These are phyloP conservation scores for Diorhabda sublineata DNA, from an alignment of 1,140 invertebrate species.

Conservation along the genomic window DNA sequence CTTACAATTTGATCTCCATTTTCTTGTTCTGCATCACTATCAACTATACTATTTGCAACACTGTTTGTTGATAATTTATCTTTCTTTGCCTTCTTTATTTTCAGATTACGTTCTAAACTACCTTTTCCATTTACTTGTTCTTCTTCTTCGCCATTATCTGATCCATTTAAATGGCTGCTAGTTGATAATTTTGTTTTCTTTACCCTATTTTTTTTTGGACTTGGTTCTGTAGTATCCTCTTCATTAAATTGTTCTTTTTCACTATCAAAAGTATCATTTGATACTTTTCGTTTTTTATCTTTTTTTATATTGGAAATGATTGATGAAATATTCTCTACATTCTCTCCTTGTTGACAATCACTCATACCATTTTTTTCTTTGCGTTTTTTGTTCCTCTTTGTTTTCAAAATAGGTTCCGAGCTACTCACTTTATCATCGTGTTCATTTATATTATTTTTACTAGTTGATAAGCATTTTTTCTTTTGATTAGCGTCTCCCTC, in stretches of 20 bases:
- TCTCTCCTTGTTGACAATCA: background rate
- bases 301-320: slow-evolving; percentile 5
- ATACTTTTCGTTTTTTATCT: slow-evolving; percentile 12
- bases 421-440: background rate
- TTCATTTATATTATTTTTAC: background rate
- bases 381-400: slow-evolving; percentile 10
- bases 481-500: background rate
- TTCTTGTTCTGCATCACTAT: slow-evolving; percentile 12
- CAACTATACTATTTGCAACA: slow-evolving; percentile 18
- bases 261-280: background rate
- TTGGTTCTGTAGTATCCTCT: background rate
- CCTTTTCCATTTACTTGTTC: background rate
- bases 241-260: background rate
- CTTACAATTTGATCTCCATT: slow-evolving; percentile 14
- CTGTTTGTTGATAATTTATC: background rate
- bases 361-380: background rate
- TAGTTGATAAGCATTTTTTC: too few species aligned
- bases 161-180: background rate
- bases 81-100: background rate
- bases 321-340: background rate
- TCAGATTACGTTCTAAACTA: background rate
- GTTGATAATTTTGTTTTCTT: slow-evolving; percentile 4
- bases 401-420: background rate
- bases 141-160: background rate
- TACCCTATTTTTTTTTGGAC: slow-evolving; percentile 2